Evolutionary conservation across 2,113 vertebrate genomes (phyloP), one percentile per base, ranked within the genome.

Genomic region (Galeopterus variegatus): DNA sequence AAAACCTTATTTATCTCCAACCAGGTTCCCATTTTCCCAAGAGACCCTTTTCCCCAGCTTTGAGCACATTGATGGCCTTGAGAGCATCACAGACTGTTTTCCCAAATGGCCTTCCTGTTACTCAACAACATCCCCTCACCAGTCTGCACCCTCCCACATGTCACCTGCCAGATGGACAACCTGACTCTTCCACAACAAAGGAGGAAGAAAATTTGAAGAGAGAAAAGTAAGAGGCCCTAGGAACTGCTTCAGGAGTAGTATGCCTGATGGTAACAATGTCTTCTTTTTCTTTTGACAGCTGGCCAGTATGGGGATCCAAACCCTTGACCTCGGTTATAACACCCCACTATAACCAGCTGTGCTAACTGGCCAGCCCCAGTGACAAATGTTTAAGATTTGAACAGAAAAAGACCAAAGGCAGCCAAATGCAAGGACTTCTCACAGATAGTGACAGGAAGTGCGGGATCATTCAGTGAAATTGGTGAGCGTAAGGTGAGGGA

Each of bases 1-100:
- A 95, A 90, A 86, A 58, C 45, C 36, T 88, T 76, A 8, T 58
- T 41, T 54, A 41, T 91, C 77, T 88, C 54, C 88, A 88, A 12
- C 28, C 41, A 73, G 77, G 62, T 45, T 5, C 11, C 52, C 31
- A 28, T 88, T 50, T 65, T 15, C 23, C 56, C 48, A 24, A 45
- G 17, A 54, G 41, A 36, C 17, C 19, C 33, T 93, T 28, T 85
- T 75, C 64, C 65, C 52, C 45, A 11, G 54, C 77, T 88, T 75
- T 48, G 33, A 92, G 56, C 24, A 69, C 50, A 23, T 2, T n/a
- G n/a, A 69, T 28, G 52, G 14, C 12, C 67, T 89, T 89, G 31
- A 58, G 54, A 69, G 5, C 62, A 45, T 83, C 36, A 52, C 24
- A 93, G 45, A 82, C 52, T 89, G 12, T 91, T 70, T 90, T 41